Evolutionary conservation across 2,797 vertebrate genomes (phyloP).

Genomic region (Gallirallus australis): DNA sequence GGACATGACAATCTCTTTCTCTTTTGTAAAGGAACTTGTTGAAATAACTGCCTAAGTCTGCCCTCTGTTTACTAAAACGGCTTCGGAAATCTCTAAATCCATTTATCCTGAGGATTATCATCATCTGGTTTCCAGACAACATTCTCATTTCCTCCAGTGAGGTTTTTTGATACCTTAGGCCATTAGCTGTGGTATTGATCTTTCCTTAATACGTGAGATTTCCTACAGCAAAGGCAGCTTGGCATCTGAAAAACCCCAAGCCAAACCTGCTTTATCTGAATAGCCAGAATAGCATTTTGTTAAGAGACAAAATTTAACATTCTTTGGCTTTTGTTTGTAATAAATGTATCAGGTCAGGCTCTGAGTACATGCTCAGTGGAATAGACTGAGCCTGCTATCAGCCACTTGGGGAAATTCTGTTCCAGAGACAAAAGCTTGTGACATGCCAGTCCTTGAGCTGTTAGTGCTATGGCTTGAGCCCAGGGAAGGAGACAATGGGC

Average conservation of each 20-base stretch:
- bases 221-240: slow-evolving; percentile 57
- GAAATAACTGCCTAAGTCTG: slow-evolving; percentile 70
- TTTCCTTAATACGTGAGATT: slow-evolving; percentile 66
- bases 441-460: slow-evolving; percentile 3
- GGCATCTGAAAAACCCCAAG: background rate
- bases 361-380: background rate
- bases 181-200: slow-evolving; percentile 77
- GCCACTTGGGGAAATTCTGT: slow-evolving; percentile 18
- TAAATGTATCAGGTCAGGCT: slow-evolving; percentile 8
- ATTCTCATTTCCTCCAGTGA: slow-evolving; percentile 73
- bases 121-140: slow-evolving; percentile 76
- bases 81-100: slow-evolving; percentile 73
- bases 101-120: slow-evolving; percentile 74
- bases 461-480: background rate
- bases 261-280: slow-evolving; percentile 60
- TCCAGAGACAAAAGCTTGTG: slow-evolving; percentile 40
- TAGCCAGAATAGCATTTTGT: slow-evolving; percentile 43
- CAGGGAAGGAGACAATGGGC: background rate
- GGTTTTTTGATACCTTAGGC: slow-evolving; percentile 72
- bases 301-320: slow-evolving; percentile 31
- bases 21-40: slow-evolving; percentile 68
- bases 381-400: slow-evolving; percentile 25
- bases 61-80: slow-evolving; percentile 71
- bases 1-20: slow-evolving; percentile 64
- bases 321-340: slow-evolving; percentile 44